A percentile compares a stretch with the other conserved stretches of the same genome.
These are phyloP conservation scores for Ectemnius lituratus DNA, from an alignment of 2,888 invertebrate genomes.

Conservation along the genomic window DNA sequence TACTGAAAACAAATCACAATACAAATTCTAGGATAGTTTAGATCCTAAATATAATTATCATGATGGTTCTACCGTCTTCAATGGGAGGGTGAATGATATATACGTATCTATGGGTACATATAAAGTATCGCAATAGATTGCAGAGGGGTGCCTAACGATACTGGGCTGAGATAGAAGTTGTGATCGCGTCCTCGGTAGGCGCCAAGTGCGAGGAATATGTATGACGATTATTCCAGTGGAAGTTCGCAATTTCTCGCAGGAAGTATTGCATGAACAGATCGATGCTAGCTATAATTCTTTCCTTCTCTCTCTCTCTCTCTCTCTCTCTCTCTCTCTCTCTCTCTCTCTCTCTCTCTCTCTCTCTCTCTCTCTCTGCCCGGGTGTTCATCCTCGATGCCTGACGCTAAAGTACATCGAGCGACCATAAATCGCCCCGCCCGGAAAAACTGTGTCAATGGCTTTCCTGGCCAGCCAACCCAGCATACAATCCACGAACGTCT, in stretches of 20 bases:
- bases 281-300: neutral
- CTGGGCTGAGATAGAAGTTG: too few relatives aligned
- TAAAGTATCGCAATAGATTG: too few relatives aligned
- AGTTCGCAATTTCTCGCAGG: neutral
- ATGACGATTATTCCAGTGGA: neutral
- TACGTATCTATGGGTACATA: too few relatives aligned
- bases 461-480: slow-evolving; percentile 1
- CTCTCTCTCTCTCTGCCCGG: slow-evolving; percentile 1
- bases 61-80: too few relatives aligned
- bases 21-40: too few relatives aligned
- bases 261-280: slow-evolving; percentile 3
- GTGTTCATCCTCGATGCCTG: slow-evolving; percentile 17
- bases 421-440: slow-evolving; percentile 29
- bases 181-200: neutral
- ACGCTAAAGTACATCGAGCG: slow-evolving; percentile 14
- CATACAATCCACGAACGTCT: too few relatives aligned
- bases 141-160: too few relatives aligned
- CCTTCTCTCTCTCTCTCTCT: slow-evolving; percentile 1
- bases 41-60: too few relatives aligned
- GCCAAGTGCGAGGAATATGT: slow-evolving; percentile 6
- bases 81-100: too few relatives aligned
- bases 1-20: too few relatives aligned
- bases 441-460: slow-evolving; percentile 42
- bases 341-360: slow-evolving; percentile 3
- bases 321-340: slow-evolving; percentile 7